A percentile compares a stretch with the other conserved stretches of the same genome.
Evolutionary conservation across 2,113 vertebrate species (phyloP).

Genomic region (Nothobranchius furzeri): DNA sequence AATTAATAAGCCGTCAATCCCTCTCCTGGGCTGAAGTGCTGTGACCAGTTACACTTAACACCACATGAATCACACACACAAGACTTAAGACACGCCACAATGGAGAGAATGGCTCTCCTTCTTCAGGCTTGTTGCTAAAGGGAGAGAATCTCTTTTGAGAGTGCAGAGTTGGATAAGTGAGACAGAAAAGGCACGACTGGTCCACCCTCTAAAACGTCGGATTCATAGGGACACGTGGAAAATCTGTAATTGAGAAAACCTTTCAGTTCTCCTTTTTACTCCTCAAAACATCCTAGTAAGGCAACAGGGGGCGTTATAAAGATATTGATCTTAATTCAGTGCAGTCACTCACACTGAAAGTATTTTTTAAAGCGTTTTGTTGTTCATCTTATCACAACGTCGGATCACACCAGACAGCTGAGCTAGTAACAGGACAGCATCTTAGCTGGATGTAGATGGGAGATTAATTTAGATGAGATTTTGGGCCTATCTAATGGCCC

Average conservation of each 20-base stretch:
- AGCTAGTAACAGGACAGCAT: conserved; percentile 15
- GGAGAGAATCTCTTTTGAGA: conserved; percentile 8
- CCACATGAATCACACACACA: conserved; percentile 43
- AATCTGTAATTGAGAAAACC: conserved; percentile 40
- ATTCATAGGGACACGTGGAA: conserved; percentile 24
- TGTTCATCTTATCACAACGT: conserved; percentile 49
- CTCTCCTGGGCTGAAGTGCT: conserved; percentile 18
- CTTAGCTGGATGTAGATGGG: background rate
- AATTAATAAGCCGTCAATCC: conserved; percentile 39
- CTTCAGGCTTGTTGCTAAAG: conserved; percentile 37
- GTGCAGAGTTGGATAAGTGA: conserved; percentile 6
- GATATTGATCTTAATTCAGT: conserved; percentile 68
- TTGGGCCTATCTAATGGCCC: background rate
- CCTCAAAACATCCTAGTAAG: conserved; percentile 42
- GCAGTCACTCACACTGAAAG: conserved; percentile 56
- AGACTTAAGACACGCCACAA: conserved; percentile 20
- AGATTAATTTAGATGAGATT: background rate
- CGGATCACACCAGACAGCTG: conserved; percentile 34
- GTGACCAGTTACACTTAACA: conserved; percentile 42
- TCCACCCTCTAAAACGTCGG: background rate
- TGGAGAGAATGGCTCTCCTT: conserved; percentile 27
- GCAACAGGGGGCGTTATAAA: conserved; percentile 53
- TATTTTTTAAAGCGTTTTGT: conserved; percentile 38
- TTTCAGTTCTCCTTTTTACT: conserved; percentile 11
- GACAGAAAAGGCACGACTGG: background rate